Percentiles rank a stretch among this genome's conserved stretches.
These are phyloP conservation scores for Variabilichromis moorii DNA, from an alignment of 2,113 vertebrate genomes.

Conservation along the genomic window DNA sequence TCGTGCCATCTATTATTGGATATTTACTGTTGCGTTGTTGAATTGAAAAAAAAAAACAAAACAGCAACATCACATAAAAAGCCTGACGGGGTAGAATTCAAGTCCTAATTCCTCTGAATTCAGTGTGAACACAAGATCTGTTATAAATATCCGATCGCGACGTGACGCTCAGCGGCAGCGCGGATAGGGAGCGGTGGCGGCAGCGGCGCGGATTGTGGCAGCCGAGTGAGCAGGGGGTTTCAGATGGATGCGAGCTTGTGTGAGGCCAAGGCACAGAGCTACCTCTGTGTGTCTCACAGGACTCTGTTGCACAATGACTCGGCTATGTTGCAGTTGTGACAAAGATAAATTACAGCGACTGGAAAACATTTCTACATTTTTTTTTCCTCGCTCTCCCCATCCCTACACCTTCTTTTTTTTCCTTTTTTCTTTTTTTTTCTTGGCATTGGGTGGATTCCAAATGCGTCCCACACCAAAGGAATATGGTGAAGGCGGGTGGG, in stretches of 20 bases:
- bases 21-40: conserved; percentile 9
- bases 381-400: not conserved
- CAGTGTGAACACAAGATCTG: conserved; percentile 44
- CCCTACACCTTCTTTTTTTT: conserved; percentile 15
- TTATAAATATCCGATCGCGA: conserved; percentile 60
- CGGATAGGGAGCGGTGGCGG: conserved; percentile 11
- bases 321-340: conserved; percentile 68
- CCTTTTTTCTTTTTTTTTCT: conserved; percentile 28
- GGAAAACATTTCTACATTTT: conserved; percentile 65
- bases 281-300: conserved; percentile 70
- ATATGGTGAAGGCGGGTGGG: not conserved
- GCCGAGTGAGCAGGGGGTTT: conserved; percentile 48
- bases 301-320: conserved; percentile 69
- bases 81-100: conserved; percentile 28
- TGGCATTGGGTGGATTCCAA: conserved; percentile 41
- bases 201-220: conserved; percentile 36
- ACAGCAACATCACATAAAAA: conserved; percentile 4
- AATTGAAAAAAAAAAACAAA: not conserved
- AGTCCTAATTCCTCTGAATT: conserved; percentile 22
- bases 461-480: conserved; percentile 48
- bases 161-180: not conserved
- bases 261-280: conserved; percentile 67
- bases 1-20: not conserved
- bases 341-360: conserved; percentile 75
- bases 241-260: conserved; percentile 64